Evolutionary conservation across 2,888 invertebrate genomes (phyloP).

Genomic region (Agrotis segetum): DNA sequence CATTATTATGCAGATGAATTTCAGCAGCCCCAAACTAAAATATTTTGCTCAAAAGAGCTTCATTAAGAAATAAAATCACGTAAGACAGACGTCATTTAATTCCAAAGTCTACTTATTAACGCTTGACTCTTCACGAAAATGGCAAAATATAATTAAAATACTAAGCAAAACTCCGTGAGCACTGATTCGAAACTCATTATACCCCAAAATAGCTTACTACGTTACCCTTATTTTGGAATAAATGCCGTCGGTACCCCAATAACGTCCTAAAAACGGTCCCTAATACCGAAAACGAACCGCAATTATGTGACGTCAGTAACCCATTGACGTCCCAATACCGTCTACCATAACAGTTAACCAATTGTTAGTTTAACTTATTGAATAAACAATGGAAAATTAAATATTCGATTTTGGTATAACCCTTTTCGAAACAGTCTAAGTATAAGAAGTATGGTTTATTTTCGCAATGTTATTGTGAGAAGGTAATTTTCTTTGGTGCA

Average conservation of each 20-base stretch:
- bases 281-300: conserved; percentile 68
- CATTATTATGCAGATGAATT: background rate
- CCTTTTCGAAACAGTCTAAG: conserved; percentile 2
- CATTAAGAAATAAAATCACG: conserved; percentile 3
- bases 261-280: conserved; percentile 68
- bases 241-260: conserved; percentile 66
- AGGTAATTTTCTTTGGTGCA: conserved; percentile 32
- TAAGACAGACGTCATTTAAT: conserved; percentile 4
- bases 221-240: conserved; percentile 69
- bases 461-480: conserved; percentile 27
- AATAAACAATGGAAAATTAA: conserved; percentile 24
- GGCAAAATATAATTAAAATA: conserved; percentile 54
- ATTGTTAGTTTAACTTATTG: conserved; percentile 32
- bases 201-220: conserved; percentile 76
- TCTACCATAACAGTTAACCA: conserved; percentile 16
- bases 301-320: conserved; percentile 70
- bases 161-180: conserved; percentile 42
- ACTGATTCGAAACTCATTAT: conserved; percentile 72
- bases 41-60: conserved; percentile 1
- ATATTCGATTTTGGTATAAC: conserved; percentile 11
- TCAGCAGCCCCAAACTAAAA: background rate
- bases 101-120: conserved; percentile 5
- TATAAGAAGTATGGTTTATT: conserved; percentile 44
- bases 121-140: conserved; percentile 19
- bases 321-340: conserved; percentile 57